Percentiles rank a stretch among this genome's conserved stretches.
These are phyloP conservation scores for Ophiothrix spiculata DNA, from an alignment of 35 echinoderm and acorn worm species.

Conservation along the genomic window DNA sequence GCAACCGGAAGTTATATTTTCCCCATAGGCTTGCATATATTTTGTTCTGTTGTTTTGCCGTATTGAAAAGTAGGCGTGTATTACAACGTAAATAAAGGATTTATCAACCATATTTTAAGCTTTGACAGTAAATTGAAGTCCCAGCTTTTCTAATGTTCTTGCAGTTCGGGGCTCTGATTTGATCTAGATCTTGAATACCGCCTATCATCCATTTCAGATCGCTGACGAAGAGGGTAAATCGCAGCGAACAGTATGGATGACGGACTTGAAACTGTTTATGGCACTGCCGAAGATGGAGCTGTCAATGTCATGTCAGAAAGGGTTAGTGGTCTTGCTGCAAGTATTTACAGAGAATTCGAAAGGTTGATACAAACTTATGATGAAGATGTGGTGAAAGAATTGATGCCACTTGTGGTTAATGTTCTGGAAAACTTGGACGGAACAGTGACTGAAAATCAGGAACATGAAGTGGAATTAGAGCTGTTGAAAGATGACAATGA, in stretches of 20 bases:
- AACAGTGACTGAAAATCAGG: conserved; percentile 79
- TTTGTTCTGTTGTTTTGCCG: not conserved
- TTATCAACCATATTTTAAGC: not conserved
- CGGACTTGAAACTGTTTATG: conserved; percentile 88
- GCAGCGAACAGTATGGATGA: conserved; percentile 60
- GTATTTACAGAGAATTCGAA: conserved; percentile 95
- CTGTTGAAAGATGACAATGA: conserved; percentile 94
- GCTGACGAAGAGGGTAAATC: not conserved
- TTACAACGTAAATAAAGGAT: not conserved
- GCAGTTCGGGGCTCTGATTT: not conserved
- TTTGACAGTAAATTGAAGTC: not conserved
- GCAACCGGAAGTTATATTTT: not conserved
- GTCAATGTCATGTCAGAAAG: no score
- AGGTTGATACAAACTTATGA: conserved; percentile 90
- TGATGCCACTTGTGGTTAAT: conserved; percentile 95
- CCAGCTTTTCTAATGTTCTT: not conserved
- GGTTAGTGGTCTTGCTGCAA: conserved; percentile 75
- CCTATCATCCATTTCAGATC: not conserved
- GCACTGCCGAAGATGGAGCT: conserved; percentile 74
- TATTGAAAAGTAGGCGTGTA: conserved; percentile 4
- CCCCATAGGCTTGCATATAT: not conserved
- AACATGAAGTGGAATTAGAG: conserved; percentile 92
- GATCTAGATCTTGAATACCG: not conserved
- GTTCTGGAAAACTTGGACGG: conserved; percentile 74
- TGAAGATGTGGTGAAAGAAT: conserved; percentile 94